phyloP scores from a whole-genome alignment of 2,113 vertebrate genomes.

The Anoplopoma fimbria region DNA sequence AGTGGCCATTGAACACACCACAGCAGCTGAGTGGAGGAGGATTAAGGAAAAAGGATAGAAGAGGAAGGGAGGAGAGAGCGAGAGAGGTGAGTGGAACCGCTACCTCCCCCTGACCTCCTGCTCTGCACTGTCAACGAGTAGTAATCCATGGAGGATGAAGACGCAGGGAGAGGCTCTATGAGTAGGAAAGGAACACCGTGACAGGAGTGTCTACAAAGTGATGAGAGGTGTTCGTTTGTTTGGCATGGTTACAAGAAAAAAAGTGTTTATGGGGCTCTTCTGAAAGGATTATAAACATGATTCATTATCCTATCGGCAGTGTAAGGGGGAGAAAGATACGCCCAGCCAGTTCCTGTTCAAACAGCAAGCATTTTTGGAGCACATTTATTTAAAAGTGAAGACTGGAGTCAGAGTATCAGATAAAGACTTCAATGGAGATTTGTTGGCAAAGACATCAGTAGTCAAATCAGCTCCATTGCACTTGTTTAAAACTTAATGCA shows the following conservation, averaged over 20 bases:
- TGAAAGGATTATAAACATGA: conserved; percentile 59
- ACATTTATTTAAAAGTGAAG: background rate
- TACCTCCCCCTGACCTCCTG: conserved; percentile 58
- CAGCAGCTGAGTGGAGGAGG: conserved; percentile 41
- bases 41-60: conserved; percentile 29
- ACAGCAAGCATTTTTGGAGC: background rate
- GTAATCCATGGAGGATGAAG: conserved; percentile 55
- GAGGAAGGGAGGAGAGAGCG: conserved; percentile 25
- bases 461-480: background rate
- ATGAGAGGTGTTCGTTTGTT: conserved; percentile 50
- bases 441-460: background rate
- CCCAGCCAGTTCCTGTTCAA: conserved; percentile 30
- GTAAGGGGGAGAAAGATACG: conserved; percentile 19
- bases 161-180: conserved; percentile 30
- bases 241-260: conserved; percentile 40
- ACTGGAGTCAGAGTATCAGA: background rate
- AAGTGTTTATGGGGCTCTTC: conserved; percentile 55
- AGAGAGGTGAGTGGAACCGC: conserved; percentile 46
- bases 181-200: background rate
- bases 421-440: background rate
- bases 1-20: conserved; percentile 33
- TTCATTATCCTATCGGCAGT: conserved; percentile 51
- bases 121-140: conserved; percentile 63
- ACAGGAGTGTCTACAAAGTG: conserved; percentile 42
- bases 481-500: too few relatives aligned